Evolutionary conservation across 2,113 vertebrate genomes (phyloP), one percentile per base, ranked within the genome.

Genomic region (Pseudorectes ferrugineus): DNA sequence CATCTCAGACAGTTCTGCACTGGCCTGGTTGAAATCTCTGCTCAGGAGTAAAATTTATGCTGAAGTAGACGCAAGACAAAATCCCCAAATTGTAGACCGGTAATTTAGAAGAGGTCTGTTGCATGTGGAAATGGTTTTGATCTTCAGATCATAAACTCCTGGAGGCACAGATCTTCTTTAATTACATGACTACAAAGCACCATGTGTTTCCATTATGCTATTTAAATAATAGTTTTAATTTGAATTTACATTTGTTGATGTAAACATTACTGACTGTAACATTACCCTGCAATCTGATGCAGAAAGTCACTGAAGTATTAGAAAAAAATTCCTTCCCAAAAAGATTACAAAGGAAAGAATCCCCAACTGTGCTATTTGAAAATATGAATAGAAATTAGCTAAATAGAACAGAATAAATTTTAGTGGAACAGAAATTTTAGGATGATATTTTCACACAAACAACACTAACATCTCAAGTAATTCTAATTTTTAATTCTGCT

Each of bases 141-240:
- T 96, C 94, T 96, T 92, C 51, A 95, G 87, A 94, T 96, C 92
- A 94, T 85, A 95, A 96, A 96, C 85, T 95, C 94, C 95, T 96
- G 93, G 67, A 95, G 93, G 92, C 89, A 96, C 71, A 97, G 94
- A 94, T 96, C 93, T 87, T 94, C 79, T 93, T 95, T 95, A 95
- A 96, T 92, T 94, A 95, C 85, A 93, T 67, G 67, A 94, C 93
- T 95, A 91, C 93, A 96, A 96, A 95, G 95, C 78, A 93, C 93
- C 94, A 96, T 92, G 96, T 97, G 94, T 95, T 96, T 96, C 89
- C 95, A 96, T 95, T 95, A 96, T 95, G 94, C 80, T 91, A 93
- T 96, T 96, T 97, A 95, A 97, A 96, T 94, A 94, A 95, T 92
- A 95, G 82, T 92, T 95, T 95, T 96, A 96, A 96, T 94, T 94